These are phyloP conservation scores for Tuberolachnus salignus DNA, from an alignment of 2,888 invertebrate genomes.

Conservation along the genomic window DNA sequence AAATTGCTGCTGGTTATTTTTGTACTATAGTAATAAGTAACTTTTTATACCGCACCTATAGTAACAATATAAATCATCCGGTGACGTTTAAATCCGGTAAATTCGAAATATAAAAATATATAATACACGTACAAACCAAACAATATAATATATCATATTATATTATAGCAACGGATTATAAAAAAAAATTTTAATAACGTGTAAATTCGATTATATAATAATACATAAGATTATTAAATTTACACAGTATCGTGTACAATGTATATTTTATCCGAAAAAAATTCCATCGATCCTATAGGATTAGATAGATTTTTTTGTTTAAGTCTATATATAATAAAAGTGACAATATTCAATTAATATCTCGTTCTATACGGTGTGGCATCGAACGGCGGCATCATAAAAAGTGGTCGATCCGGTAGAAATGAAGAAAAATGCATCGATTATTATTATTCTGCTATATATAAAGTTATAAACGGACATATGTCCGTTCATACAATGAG, in stretches of 20 bases:
- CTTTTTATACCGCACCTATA: not conserved
- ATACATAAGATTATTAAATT: too few species aligned
- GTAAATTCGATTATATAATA: conserved; percentile 32
- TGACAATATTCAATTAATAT: conserved; percentile 21
- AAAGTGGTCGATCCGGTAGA: not conserved
- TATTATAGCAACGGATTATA: not conserved
- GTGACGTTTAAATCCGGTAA: not conserved
- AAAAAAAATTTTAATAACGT: too few species aligned
- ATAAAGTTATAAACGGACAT: too few species aligned
- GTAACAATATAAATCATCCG: conserved; percentile 11
- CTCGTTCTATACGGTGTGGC: conserved; percentile 19
- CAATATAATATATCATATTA: not conserved
- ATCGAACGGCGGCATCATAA: not conserved
- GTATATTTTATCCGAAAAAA: conserved; percentile 11
- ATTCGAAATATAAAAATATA: conserved; percentile 1
- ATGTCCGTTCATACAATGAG: too few species aligned
- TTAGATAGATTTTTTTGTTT: not conserved
- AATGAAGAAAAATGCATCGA: too few species aligned
- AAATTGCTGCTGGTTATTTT: not conserved
- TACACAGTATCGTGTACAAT: too few species aligned
- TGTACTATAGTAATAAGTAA: not conserved
- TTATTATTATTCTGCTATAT: too few species aligned
- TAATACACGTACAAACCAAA: not conserved
- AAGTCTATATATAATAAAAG: conserved; percentile 9
- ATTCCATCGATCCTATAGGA: not conserved